Base-by-base conservation (phyloP, 1,140 invertebrate species). In the Geopemphigus sp. region DNA sequence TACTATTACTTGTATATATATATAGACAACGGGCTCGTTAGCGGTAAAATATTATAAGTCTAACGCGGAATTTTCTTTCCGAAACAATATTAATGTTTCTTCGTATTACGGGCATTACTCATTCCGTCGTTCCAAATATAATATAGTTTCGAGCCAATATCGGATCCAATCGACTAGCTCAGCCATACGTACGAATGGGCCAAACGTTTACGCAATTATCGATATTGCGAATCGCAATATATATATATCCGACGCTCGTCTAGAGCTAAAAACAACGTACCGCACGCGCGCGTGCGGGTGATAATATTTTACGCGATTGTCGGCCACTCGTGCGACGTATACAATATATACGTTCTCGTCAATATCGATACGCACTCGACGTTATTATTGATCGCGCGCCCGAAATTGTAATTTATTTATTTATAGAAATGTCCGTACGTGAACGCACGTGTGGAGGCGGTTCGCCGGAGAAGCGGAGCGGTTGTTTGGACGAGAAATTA, bases 401-500 rank as follows among this genome's bases (percentile, higher is more conserved):
- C n/a, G n/a, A n/a, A n/a, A n/a, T n/a, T n/a, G n/a, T n/a, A n/a
- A n/a, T n/a, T n/a, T n/a, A n/a, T n/a, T n/a, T n/a, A n/a, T n/a
- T n/a, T n/a, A n/a, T n/a, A n/a, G n/a, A n/a, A n/a, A n/a, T n/a
- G n/a, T n/a, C n/a, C n/a, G n/a, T n/a, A n/a, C n/a, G n/a, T n/a
- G n/a, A n/a, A n/a, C n/a, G n/a, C n/a, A n/a, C n/a, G n/a, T n/a
- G n/a, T n/a, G n/a, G n/a, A n/a, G n/a, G n/a, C n/a, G n/a, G n/a
- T n/a, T n/a, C 10, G 45, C 39, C 12, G 32, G 29, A 64, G 5
- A 64, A 64, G 29, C 19, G 17, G 19, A 32, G 22, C n/a, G 5
- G 8, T 66, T 66, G 63, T 66, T 66, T 66, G 63, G 11, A 66
- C 32, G 19, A 66, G 32, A 66, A 66, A 66, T 45, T 66, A 66